Conservation (phyloP, 2,888 invertebrate genomes). For the Pollenia griseotomentosa region DNA sequence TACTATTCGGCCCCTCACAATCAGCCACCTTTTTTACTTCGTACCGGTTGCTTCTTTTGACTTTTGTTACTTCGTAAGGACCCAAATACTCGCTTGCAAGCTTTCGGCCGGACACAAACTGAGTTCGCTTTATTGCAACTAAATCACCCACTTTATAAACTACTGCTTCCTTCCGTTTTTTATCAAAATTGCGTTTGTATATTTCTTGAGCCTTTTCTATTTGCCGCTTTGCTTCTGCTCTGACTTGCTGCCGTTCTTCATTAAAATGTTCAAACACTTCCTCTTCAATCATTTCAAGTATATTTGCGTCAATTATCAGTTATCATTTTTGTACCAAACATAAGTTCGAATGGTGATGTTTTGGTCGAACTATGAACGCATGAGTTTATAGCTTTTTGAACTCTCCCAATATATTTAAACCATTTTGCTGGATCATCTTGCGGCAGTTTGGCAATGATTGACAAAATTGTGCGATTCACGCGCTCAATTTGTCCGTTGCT, state of each 20-base stretch:
- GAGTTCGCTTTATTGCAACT: conserved; percentile 19
- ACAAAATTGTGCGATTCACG: conserved; percentile 43
- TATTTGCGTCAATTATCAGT: background rate
- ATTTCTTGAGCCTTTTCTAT: conserved; percentile 7
- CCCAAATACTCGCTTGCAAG: conserved; percentile 2
- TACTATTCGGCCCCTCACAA: background rate
- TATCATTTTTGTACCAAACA: conserved; percentile 37
- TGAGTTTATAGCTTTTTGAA: conserved; percentile 47
- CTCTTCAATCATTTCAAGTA: background rate
- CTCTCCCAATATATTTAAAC: conserved; percentile 32
- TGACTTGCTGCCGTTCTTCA: conserved; percentile 1
- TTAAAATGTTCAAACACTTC: background rate
- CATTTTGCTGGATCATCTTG: conserved; percentile 29
- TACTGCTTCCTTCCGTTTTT: background rate
- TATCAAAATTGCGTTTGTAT: conserved; percentile 18
- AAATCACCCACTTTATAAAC: background rate
- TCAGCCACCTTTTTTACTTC: background rate
- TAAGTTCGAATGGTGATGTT: conserved; percentile 55
- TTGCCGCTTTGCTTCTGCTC: conserved; percentile 1
- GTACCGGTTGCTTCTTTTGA: conserved; percentile 4
- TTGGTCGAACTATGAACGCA: conserved; percentile 49
- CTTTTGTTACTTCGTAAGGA: background rate
- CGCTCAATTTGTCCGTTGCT: conserved; percentile 52
- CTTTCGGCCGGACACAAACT: conserved; percentile 3
- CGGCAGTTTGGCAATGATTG: conserved; percentile 48